Conservation (phyloP, 2,888 invertebrate genomes). For the Parascotia fuliginaria region DNA sequence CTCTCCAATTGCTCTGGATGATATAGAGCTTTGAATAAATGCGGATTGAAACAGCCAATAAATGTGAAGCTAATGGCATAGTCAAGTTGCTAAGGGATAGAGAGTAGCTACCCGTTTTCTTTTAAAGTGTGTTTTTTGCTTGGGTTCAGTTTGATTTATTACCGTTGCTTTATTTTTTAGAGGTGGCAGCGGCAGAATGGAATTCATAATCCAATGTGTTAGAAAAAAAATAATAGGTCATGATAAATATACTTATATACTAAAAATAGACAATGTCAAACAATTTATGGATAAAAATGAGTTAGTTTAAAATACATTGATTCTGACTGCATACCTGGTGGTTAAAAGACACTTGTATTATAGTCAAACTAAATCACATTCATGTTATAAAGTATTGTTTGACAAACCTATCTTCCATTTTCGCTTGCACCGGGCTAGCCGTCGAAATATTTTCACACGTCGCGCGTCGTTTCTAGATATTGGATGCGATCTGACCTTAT, state of each 20-base stretch:
- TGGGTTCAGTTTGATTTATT: no score
- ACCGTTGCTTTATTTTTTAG: no score
- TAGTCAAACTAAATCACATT: background rate
- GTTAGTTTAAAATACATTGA: no score
- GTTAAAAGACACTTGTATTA: background rate
- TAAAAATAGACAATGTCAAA: no score
- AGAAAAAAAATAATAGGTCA: no score
- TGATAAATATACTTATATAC: no score
- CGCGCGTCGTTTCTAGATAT: slow-evolving; percentile 19
- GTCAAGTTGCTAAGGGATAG: slow-evolving; percentile 25
- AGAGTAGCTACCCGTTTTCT: slow-evolving; percentile 29
- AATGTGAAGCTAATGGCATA: slow-evolving; percentile 31
- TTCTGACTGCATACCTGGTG: no score
- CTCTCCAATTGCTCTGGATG: slow-evolving; percentile 18
- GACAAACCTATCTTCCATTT: slow-evolving; percentile 6
- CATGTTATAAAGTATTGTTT: background rate
- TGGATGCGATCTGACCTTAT: slow-evolving; percentile 28
- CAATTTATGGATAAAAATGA: no score
- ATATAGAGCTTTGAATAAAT: slow-evolving; percentile 12
- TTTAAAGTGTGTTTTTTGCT: slow-evolving; percentile 8
- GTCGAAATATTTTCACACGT: slow-evolving; percentile 19
- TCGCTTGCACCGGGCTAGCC: background rate
- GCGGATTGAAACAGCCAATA: slow-evolving; percentile 16
- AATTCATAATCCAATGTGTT: no score
- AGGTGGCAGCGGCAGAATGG: no score